Evolutionary conservation across 2,113 vertebrate genomes (phyloP).

Genomic region (Jaculus jaculus): DNA sequence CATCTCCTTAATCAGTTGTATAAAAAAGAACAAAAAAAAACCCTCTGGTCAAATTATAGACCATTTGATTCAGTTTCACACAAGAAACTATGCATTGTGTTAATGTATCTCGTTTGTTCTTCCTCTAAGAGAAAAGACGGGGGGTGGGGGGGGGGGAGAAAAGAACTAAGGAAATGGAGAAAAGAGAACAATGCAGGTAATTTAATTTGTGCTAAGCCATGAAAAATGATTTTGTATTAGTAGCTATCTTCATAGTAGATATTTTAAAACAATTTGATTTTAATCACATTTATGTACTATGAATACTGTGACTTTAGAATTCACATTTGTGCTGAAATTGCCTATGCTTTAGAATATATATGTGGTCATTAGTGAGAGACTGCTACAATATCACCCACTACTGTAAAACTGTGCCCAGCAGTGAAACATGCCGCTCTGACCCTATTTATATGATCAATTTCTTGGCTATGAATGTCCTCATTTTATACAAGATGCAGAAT

Average conservation of each 20-base stretch:
- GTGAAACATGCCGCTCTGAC: background rate
- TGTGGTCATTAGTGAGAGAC: background rate
- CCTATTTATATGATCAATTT: slow-evolving; percentile 25
- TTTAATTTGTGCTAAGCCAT: background rate
- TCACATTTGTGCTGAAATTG: background rate
- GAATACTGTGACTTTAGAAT: background rate
- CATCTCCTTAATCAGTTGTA: background rate
- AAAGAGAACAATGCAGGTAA: background rate
- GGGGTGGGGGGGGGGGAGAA: background rate
- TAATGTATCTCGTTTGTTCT: background rate
- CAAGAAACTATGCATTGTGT: background rate
- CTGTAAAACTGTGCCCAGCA: background rate
- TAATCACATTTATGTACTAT: slow-evolving; percentile 8
- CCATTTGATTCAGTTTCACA: background rate
- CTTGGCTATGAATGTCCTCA: background rate
- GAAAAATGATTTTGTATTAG: slow-evolving; percentile 26
- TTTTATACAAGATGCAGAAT: background rate
- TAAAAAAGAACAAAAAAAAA: background rate
- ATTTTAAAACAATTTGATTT: slow-evolving; percentile 20
- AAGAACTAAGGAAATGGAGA: background rate
- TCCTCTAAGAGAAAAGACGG: background rate
- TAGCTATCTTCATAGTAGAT: background rate
- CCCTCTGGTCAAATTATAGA: background rate
- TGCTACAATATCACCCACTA: background rate
- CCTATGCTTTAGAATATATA: background rate